Evolutionary conservation across 2,888 invertebrate species (phyloP), one percentile per base, ranked within the genome.

Genomic region (Agrochola litura): DNA sequence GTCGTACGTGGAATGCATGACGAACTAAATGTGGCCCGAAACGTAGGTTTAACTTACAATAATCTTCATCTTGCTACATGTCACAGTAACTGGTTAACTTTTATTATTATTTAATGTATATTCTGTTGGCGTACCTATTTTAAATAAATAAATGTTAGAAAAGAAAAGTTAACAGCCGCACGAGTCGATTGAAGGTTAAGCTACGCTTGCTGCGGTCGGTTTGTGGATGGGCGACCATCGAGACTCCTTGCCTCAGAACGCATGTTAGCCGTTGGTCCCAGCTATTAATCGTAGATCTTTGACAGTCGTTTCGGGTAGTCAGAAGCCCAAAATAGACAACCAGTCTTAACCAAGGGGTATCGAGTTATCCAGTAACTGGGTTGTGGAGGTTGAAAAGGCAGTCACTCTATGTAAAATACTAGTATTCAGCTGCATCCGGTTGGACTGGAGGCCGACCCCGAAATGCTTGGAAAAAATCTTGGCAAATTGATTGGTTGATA

Each of bases 1-100:
- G 79, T 58, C 16, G 66, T 63, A 70, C 81, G 81, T 82, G 82
- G 78, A 77, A 82, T 78, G 73, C 54, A 63, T 0, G 56, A n/a
- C 10, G 65, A n/a, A 41, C 65, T 19, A 70, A 82, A 70, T 66
- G 46, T 41, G 46, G 16, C 49, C 25, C 22, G 10, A 49, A 67
- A 72, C 41, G 30, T 68, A n/a, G 14, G 49, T 61, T 69, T 22
- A 46, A 67, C 72, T 68, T n/a, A 56, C 12, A 41, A 19, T 43
- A 43, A 65, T 72, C 37, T 73, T 41, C 60, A n/a, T 73, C 8
- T 58, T 71, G 4, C 6, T 19, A 37, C 19, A n/a, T 46, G 43
- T 30, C 12, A 58, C 0, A 43, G 30, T 56, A 52, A 52, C 9
- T 16, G 37, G 19, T 52, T 19, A 19, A 46, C 46, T 14, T 14